These are phyloP conservation scores for Ceriagrion tenellum DNA, from an alignment of 2,888 invertebrate species.

Conservation along the genomic window DNA sequence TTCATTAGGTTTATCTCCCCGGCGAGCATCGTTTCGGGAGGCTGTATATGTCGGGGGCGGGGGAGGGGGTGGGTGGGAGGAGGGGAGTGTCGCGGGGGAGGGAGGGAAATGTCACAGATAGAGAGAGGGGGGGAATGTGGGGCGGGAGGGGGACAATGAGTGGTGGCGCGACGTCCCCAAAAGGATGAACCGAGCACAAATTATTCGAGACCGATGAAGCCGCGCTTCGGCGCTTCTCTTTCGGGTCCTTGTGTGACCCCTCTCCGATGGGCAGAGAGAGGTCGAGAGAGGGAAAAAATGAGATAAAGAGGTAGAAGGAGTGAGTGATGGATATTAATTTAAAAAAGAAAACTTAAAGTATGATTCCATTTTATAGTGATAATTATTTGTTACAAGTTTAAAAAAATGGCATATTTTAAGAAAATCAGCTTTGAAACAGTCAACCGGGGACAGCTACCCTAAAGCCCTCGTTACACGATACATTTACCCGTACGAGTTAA, in stretches of 20 bases:
- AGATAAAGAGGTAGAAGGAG: background rate
- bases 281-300: background rate
- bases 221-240: conserved; percentile 25
- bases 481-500: too few relatives aligned
- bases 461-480: too few relatives aligned
- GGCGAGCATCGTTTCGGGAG: conserved; percentile 20
- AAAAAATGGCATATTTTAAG: too few relatives aligned
- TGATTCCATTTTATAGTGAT: too few relatives aligned
- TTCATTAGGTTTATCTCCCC: conserved; percentile 61
- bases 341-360: too few relatives aligned
- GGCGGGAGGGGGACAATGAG: background rate
- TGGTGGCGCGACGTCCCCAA: conserved; percentile 7
- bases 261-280: background rate
- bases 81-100: background rate
- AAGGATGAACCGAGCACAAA: conserved; percentile 52
- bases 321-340: background rate
- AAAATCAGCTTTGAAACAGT: too few relatives aligned
- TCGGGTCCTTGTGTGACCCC: background rate
- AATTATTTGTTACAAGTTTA: too few relatives aligned
- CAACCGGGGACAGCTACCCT: too few relatives aligned
- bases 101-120: background rate
- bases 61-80: background rate
- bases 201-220: conserved; percentile 40
- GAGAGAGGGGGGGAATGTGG: background rate
- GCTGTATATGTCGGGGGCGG: too few relatives aligned